A percentile compares a stretch with the other conserved stretches of the same genome.
Evolutionary conservation across 2,797 vertebrate genomes (phyloP).

Genomic region (Chaunax sp.): DNA sequence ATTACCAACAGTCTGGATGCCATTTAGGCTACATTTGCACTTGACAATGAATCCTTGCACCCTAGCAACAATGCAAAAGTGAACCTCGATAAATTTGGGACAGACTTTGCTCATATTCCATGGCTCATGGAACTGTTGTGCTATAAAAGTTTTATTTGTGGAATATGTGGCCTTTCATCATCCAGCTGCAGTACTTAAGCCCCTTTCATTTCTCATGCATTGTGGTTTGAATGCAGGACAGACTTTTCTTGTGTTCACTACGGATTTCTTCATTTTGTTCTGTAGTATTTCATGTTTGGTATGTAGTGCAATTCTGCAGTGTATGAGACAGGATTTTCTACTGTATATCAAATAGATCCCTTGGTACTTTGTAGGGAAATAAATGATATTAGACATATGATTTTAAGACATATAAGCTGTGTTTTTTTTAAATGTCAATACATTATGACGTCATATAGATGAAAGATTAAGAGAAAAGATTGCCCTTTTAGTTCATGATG

Average conservation of each 20-base stretch:
- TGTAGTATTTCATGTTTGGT: conserved; percentile 24
- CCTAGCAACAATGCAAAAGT: conserved; percentile 43
- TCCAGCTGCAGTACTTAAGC: conserved; percentile 36
- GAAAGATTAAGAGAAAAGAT: too few species aligned
- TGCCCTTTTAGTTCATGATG: too few species aligned
- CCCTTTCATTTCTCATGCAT: conserved; percentile 46
- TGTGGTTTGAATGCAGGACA: conserved; percentile 57
- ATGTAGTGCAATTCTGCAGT: conserved; percentile 3
- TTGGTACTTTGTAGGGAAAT: neutral
- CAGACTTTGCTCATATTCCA: conserved; percentile 53
- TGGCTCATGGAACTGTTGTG: conserved; percentile 52
- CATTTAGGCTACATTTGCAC: conserved; percentile 49
- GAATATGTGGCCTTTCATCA: conserved; percentile 57
- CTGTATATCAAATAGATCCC: neutral
- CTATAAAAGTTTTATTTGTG: conserved; percentile 60
- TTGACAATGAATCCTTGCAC: conserved; percentile 47
- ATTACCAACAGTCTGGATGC: conserved; percentile 55
- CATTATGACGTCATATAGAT: too few species aligned
- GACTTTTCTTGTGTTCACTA: conserved; percentile 45
- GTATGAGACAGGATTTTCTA: neutral
- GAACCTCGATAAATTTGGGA: conserved; percentile 54
- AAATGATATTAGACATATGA: too few species aligned
- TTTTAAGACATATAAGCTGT: too few species aligned
- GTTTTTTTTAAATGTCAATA: too few species aligned
- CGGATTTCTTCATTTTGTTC: conserved; percentile 31